These are phyloP conservation scores for Lucilia sericata DNA, from an alignment of 1,140 invertebrate species.

Conservation along the genomic window DNA sequence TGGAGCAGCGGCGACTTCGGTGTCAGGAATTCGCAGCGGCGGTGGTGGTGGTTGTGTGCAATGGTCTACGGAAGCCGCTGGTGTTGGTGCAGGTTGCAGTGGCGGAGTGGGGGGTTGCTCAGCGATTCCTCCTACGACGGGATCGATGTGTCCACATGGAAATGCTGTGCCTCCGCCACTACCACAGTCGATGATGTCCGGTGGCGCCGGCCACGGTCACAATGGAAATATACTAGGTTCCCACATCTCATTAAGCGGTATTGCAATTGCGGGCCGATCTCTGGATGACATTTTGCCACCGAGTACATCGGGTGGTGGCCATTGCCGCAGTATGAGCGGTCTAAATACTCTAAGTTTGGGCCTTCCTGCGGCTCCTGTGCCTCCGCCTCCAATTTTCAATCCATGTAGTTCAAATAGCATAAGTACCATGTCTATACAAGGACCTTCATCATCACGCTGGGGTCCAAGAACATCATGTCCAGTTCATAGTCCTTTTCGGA, in stretches of 20 bases:
- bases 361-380: constrained; percentile 56
- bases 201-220: constrained; percentile 51
- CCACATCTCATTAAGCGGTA: constrained; percentile 63
- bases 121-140: background rate
- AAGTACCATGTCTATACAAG: constrained; percentile 52
- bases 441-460: constrained; percentile 59
- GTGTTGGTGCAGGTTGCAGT: constrained; percentile 50
- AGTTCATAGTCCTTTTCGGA: constrained; percentile 75
- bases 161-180: constrained; percentile 50
- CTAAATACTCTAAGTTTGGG: constrained; percentile 55
- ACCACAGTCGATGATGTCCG: constrained; percentile 67
- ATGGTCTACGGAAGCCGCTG: constrained; percentile 53
- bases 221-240: constrained; percentile 53
- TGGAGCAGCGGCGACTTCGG: constrained; percentile 49
- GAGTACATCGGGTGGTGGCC: constrained; percentile 53
- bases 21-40: constrained; percentile 40
- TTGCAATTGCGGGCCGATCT: constrained; percentile 55
- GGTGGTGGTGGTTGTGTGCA: constrained; percentile 51
- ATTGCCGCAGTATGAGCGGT: constrained; percentile 64
- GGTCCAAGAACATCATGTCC: constrained; percentile 70
- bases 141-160: constrained; percentile 50
- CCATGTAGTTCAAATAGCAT: constrained; percentile 65
- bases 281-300: constrained; percentile 50
- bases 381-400: constrained; percentile 66
- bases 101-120: constrained; percentile 41